Percentiles rank a stretch among this genome's conserved stretches.
Conservation (phyloP, 2,888 invertebrate genomes). For the Ichneumoninae sp. region DNA sequence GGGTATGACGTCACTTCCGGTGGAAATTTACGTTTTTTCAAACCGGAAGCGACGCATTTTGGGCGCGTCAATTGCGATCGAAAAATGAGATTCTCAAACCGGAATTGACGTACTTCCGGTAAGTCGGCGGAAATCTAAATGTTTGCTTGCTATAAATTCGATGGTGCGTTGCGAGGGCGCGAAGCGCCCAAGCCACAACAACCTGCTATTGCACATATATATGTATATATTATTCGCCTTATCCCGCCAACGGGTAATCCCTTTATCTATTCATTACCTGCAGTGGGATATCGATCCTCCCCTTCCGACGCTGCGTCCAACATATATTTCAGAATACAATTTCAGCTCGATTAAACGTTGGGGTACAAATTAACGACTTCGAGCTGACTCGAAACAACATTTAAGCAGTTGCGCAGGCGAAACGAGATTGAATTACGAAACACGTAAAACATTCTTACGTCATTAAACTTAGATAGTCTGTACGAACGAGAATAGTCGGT, state of each 20-base stretch:
- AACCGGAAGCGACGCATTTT: too few relatives aligned
- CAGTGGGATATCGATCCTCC: slow-evolving; percentile 82
- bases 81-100: too few relatives aligned
- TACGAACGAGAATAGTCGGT: neutral
- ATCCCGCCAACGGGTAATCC: slow-evolving; percentile 39
- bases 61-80: too few relatives aligned
- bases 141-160: neutral
- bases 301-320: slow-evolving; percentile 83
- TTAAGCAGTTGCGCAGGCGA: neutral
- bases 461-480: neutral
- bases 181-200: neutral
- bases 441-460: neutral
- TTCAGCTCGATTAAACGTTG: slow-evolving; percentile 28
- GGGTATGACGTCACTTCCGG: too few relatives aligned
- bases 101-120: neutral
- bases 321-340: slow-evolving; percentile 50
- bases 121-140: neutral
- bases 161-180: neutral
- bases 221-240: slow-evolving; percentile 3
- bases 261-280: slow-evolving; percentile 78
- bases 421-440: slow-evolving; percentile 4
- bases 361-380: slow-evolving; percentile 8
- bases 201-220: neutral
- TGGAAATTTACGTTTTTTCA: too few relatives aligned
- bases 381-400: neutral